These are phyloP conservation scores for Sphaerophoria rueppellii DNA, from an alignment of 2,888 invertebrate species.

Conservation along the genomic window DNA sequence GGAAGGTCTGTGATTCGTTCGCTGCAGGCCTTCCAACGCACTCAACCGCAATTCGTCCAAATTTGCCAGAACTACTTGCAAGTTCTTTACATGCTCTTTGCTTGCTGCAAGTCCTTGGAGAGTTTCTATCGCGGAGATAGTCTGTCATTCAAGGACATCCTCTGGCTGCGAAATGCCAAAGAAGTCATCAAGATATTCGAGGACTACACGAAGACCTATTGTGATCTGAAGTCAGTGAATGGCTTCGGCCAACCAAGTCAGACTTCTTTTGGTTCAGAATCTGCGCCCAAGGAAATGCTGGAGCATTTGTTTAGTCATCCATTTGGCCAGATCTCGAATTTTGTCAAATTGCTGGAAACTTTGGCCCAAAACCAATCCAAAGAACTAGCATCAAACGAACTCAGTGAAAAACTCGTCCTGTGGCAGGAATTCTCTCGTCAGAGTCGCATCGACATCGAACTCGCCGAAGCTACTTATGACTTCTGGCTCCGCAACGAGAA, in stretches of 20 bases:
- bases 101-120: conserved; percentile 87
- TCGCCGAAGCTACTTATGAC: conserved; percentile 79
- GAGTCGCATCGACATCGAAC: conserved; percentile 79
- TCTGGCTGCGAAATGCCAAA: conserved; percentile 87
- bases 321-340: conserved; percentile 78
- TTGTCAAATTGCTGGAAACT: conserved; percentile 78
- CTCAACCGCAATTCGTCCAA: conserved; percentile 52
- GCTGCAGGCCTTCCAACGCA: conserved; percentile 72
- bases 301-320: conserved; percentile 79
- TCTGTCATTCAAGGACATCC: conserved; percentile 86
- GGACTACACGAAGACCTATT: conserved; percentile 87
- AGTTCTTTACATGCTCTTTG: conserved; percentile 86
- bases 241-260: conserved; percentile 85
- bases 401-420: conserved; percentile 77
- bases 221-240: conserved; percentile 88
- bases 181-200: conserved; percentile 88
- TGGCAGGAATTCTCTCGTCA: conserved; percentile 79
- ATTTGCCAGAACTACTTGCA: conserved; percentile 87
- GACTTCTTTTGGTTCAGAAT: neutral
- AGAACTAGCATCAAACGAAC: conserved; percentile 73
- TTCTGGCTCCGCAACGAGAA: conserved; percentile 82
- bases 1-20: conserved; percentile 43
- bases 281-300: conserved; percentile 48
- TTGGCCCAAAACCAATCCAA: conserved; percentile 70
- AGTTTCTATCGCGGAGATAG: conserved; percentile 87